Conservation (phyloP, 2,113 vertebrate genomes). For the Campylomormyrus numenius region DNA sequence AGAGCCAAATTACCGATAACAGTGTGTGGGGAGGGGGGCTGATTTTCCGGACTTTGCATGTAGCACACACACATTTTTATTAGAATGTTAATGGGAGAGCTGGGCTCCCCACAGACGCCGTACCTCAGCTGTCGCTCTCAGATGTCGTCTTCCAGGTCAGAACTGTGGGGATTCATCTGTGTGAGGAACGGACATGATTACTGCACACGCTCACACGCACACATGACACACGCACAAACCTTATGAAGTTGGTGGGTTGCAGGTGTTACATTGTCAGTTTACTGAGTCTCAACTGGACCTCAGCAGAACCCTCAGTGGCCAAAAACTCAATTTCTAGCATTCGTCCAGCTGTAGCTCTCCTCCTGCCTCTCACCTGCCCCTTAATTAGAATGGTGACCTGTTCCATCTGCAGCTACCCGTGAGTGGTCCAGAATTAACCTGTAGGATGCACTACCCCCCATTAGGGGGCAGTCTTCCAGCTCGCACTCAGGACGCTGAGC, state of each 20-base stretch:
- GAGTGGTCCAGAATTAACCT: not conserved
- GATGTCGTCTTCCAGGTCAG: conserved; percentile 63
- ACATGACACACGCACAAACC: not conserved
- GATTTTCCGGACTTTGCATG: not conserved
- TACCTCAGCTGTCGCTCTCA: conserved; percentile 43
- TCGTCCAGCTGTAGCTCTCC: not conserved
- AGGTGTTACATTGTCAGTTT: not conserved
- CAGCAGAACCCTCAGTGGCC: not conserved
- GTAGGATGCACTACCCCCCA: not conserved
- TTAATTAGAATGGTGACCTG: not conserved
- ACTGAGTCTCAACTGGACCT: not conserved
- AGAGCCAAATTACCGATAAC: not conserved
- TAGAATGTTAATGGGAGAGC: not conserved
- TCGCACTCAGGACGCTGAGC: not conserved
- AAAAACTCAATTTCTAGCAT: not conserved
- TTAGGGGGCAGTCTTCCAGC: not conserved
- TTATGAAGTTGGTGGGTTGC: not conserved
- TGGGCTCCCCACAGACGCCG: not conserved
- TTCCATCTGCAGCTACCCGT: not conserved
- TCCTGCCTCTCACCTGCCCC: not conserved
- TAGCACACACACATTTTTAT: not conserved
- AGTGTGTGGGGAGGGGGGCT: not conserved
- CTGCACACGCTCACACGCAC: not conserved
- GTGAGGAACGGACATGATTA: not conserved
- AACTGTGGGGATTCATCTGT: conserved; percentile 64